Base-by-base conservation (phyloP, 23 tunicate genomes). In the Diplosoma virens region DNA sequence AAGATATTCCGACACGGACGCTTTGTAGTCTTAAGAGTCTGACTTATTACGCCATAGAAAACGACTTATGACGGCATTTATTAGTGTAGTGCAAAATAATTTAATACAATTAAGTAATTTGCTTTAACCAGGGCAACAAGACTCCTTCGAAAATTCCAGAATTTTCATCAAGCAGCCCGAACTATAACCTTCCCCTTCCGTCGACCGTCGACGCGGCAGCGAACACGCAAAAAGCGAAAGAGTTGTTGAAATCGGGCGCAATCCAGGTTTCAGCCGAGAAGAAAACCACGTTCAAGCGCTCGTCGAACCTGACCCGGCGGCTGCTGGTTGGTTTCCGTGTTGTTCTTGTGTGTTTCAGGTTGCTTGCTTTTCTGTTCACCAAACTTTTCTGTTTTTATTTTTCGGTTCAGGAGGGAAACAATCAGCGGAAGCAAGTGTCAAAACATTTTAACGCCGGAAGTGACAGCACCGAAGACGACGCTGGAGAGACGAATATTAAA, bases 171-270 rank as follows among this genome's bases (percentile, higher is more conserved):
- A 41, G 71, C 1, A 66, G 71, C 5, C 47, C 35, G 25, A 89
- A 65, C 58, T 53, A 61, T 26, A 65, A 64, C 5, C 45, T 64
- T 20, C 61, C 33, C 6, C 33, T 54, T 30, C 73, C 86, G 0
- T 31, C 69, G 20, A 66, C 96, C 2, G 52, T 65, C 33, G 53
- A 89, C 50, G 97, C 97, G 1, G 97, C 97, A 20, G 92, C 92
- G 11, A 92, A 92, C 37, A 92, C 97, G 27, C 87, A 61, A 34
- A 85, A 86, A 26, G 97, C 92, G 21, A 92, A 92, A 61, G 55
- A 80, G 28, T 54, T 92, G 52, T 58, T 92, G 2, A 82, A 82
- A 71, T 63, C 87, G 36, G 97, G 97, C 2, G 92, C 87, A 24
- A 81, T 92, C 27, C 56, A 92, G 32, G 63, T 92, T 1, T 76